Evolutionary conservation across 1,140 invertebrate genomes (phyloP), one percentile per base, ranked within the genome.

Genomic region (Pseudomyrmex sp.): DNA sequence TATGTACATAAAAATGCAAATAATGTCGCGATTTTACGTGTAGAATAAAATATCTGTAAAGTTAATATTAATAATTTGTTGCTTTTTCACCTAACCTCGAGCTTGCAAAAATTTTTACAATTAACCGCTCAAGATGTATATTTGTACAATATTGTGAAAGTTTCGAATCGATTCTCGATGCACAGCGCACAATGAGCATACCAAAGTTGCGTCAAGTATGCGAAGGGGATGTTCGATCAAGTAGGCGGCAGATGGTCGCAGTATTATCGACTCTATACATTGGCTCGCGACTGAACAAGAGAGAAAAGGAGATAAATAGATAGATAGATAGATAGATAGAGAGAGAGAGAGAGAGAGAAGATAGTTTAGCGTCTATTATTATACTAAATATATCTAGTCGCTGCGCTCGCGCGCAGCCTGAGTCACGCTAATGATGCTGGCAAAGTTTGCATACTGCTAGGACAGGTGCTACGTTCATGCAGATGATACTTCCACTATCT

Each of bases 261-360:
- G 90, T 90, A 90, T 93, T 93, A 93, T 93, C 93, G 92, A 92
- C 91, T 93, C 89, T 80, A 88, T 92, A 74, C 77, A 93, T 93
- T 91, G 91, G 89, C 88, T 88, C 89, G 56, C 90, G 89, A 89
- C 89, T 89, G 12, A 13, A 52, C 50, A 52, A 52, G 35, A 35
- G 35, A 35, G 35, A 35, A 35, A 35, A 35, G 35, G 35, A 35
- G 35, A 35, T 26, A 26, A 1, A 26, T 35, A 35, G 26, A 26
- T 26, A 26, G 23, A 23, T 23, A 23, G 1, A 23, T 23, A 23
- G 23, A 26, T 26, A 35, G 26, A 35, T 3, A 35, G 5, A 35
- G 26, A 26, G 26, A 3, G 26, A 26, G 26, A 26, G 26, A 26
- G 35, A 35, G 35, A 35, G 35, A 35, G 35, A 35, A 1, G 35